Percentiles rank a stretch among this genome's conserved stretches.
These are phyloP conservation scores for Ascaphus truei DNA, from an alignment of 2,113 vertebrate species.

Conservation along the genomic window DNA sequence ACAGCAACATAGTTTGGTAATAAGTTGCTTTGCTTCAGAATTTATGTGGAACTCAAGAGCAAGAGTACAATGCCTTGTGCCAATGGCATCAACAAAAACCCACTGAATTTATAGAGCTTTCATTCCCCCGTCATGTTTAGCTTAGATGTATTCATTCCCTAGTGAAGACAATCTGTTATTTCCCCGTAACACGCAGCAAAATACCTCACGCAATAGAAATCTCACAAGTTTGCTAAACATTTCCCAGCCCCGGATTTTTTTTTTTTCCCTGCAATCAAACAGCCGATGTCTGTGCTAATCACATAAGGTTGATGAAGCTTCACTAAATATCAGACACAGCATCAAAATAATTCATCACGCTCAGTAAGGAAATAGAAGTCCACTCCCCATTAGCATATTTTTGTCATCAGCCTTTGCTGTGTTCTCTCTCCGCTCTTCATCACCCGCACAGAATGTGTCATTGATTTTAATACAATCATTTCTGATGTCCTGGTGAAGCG, in stretches of 20 bases:
- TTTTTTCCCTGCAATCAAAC: neutral
- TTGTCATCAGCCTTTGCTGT: constrained; percentile 12
- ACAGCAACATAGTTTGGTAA: constrained; percentile 1
- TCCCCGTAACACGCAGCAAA: neutral
- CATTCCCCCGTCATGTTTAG: neutral
- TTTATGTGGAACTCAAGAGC: neutral
- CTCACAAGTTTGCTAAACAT: neutral
- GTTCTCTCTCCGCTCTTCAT: constrained; percentile 16
- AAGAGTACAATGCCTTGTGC: neutral
- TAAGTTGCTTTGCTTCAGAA: constrained; percentile 8
- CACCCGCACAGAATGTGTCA: neutral
- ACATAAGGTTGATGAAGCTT: constrained; percentile 26
- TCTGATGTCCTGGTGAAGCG: neutral
- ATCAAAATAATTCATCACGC: constrained; percentile 19
- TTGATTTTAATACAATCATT: neutral
- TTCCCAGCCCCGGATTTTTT: neutral
- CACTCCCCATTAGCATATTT: constrained; percentile 15
- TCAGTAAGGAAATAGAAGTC: neutral
- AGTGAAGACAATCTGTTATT: neutral
- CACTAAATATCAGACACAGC: constrained; percentile 20
- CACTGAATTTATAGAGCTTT: neutral
- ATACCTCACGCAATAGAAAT: neutral
- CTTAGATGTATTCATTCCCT: neutral
- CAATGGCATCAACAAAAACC: neutral
- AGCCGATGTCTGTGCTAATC: neutral